phyloP scores from a whole-genome alignment of 1,140 invertebrate genomes.

The Orussus abietinus region DNA sequence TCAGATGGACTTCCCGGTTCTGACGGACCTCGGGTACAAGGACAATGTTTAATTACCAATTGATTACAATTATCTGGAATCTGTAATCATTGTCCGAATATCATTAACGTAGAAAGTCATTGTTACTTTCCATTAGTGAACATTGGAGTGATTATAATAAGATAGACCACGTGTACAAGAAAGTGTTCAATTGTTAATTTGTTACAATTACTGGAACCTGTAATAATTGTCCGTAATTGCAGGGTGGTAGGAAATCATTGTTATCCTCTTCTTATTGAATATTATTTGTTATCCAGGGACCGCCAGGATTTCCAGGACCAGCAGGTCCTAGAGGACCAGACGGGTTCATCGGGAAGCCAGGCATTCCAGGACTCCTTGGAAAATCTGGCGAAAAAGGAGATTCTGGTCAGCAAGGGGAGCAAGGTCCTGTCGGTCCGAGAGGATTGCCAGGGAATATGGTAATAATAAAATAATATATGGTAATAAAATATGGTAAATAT shows the following conservation, averaged over 20 bases:
- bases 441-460: conserved; percentile 59
- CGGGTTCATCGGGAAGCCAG: conserved; percentile 30
- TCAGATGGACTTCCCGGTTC: conserved; percentile 29
- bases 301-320: conserved; percentile 30
- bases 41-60: too few relatives aligned
- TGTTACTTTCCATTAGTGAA: too few relatives aligned
- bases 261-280: too few relatives aligned
- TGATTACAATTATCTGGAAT: too few relatives aligned
- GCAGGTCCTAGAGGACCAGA: conserved; percentile 40
- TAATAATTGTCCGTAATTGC: neutral
- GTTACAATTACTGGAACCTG: conserved; percentile 13
- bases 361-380: conserved; percentile 40
- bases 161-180: too few relatives aligned
- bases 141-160: too few relatives aligned
- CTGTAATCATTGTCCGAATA: too few relatives aligned
- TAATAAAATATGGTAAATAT: too few relatives aligned
- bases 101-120: too few relatives aligned
- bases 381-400: conserved; percentile 51
- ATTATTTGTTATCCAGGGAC: conserved; percentile 27
- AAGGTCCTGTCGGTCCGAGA: conserved; percentile 62
- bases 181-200: conserved; percentile 23
- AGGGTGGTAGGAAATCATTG: too few relatives aligned
- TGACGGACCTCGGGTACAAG: conserved; percentile 34
- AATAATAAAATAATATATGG: conserved; percentile 20
- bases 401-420: conserved; percentile 48